Evolutionary conservation across 2,888 invertebrate genomes (phyloP).

Genomic region (Beris morrisii): DNA sequence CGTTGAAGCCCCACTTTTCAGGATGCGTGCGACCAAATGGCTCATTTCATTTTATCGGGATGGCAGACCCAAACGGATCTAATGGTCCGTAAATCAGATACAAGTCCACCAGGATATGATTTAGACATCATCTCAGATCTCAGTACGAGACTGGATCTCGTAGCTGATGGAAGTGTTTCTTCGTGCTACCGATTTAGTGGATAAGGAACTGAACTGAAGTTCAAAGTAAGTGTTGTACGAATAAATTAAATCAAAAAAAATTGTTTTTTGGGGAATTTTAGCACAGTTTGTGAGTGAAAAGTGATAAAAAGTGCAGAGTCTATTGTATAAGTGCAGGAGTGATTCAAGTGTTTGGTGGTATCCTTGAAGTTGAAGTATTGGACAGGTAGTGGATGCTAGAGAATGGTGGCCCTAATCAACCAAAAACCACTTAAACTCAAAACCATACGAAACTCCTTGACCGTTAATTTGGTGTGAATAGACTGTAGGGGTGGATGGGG

Average conservation of each 20-base stretch:
- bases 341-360: not conserved
- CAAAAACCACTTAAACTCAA: constrained; percentile 33
- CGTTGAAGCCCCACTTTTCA: constrained; percentile 4
- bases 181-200: constrained; percentile 37
- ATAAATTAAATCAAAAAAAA: not conserved
- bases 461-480: constrained; percentile 8
- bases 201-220: constrained; percentile 21
- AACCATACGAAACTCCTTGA: constrained; percentile 33
- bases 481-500: not conserved
- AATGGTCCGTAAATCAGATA: constrained; percentile 22
- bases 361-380: not conserved
- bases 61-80: not conserved
- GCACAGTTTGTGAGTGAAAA: not conserved
- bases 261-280: not conserved
- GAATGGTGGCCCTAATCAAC: not conserved
- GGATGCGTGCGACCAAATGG: not conserved
- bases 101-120: constrained; percentile 40
- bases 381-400: not conserved
- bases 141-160: constrained; percentile 58
- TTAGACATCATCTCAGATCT: constrained; percentile 52
- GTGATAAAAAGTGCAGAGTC: not conserved
- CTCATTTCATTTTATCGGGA: too few species aligned
- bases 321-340: not conserved
- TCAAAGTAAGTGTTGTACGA: constrained; percentile 5
- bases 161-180: constrained; percentile 57